A percentile compares a stretch with the other conserved stretches of the same genome.
Conservation (phyloP, 1,140 invertebrate genomes). For the Zaprionus africanus region DNA sequence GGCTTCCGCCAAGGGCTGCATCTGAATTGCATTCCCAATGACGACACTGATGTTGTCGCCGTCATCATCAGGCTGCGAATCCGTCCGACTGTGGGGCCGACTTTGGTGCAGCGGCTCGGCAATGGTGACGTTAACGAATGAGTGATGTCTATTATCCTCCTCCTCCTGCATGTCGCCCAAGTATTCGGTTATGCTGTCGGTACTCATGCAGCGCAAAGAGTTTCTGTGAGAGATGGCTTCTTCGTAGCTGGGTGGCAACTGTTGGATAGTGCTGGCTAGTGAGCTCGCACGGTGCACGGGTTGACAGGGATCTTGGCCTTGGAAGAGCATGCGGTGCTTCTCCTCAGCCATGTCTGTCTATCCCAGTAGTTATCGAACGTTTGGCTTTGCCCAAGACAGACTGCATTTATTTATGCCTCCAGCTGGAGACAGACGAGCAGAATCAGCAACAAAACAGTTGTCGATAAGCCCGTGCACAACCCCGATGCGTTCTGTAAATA, state of each 20-base stretch:
- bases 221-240: slow-evolving; percentile 31
- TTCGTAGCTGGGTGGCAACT: slow-evolving; percentile 49
- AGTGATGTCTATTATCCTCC: slow-evolving; percentile 15
- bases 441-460: slow-evolving; percentile 53
- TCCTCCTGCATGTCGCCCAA: neutral
- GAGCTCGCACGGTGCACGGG: neutral
- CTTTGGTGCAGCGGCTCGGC: slow-evolving; percentile 29
- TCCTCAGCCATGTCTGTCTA: slow-evolving; percentile 48
- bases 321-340: slow-evolving; percentile 64
- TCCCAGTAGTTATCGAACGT: slow-evolving; percentile 16
- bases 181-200: neutral
- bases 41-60: neutral
- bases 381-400: slow-evolving; percentile 4
- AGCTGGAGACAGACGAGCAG: neutral
- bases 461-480: slow-evolving; percentile 30
- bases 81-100: neutral
- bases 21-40: neutral
- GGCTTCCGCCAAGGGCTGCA: neutral
- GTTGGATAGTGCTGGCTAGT: neutral
- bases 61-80: neutral
- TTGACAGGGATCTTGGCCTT: slow-evolving; percentile 51
- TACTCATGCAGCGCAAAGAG: neutral
- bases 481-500: neutral
- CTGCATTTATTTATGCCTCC: slow-evolving; percentile 18
- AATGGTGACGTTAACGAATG: slow-evolving; percentile 9